phyloP scores from a whole-genome alignment of 2,888 invertebrate genomes.

The Embidobia sp. region DNA sequence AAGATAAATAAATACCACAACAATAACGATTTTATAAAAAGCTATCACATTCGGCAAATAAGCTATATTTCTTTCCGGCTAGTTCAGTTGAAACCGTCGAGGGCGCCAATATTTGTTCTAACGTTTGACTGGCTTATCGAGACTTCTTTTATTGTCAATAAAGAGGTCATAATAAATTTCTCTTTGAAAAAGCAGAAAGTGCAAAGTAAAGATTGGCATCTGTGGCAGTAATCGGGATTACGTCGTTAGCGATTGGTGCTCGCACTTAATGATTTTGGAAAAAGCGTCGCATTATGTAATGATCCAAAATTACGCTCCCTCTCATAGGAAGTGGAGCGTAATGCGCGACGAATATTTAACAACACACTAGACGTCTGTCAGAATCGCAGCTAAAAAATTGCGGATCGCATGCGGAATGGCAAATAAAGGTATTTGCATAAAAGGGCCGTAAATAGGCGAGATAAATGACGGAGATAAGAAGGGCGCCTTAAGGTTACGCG shows the following conservation, averaged over 20 bases:
- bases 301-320: constrained; percentile 47
- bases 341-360: constrained; percentile 61
- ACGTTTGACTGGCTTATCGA: constrained; percentile 8
- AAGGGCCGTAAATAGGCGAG: constrained; percentile 42
- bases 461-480: constrained; percentile 55
- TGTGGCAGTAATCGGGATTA: constrained; percentile 16
- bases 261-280: constrained; percentile 31
- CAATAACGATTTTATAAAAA: background rate
- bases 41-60: background rate
- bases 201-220: constrained; percentile 35
- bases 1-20: no score
- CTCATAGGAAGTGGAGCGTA: no score
- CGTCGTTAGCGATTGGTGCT: constrained; percentile 36
- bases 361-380: constrained; percentile 44
- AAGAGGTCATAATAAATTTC: constrained; percentile 32
- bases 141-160: constrained; percentile 44
- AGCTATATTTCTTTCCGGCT: background rate
- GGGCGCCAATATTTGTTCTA: constrained; percentile 12
- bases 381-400: constrained; percentile 39
- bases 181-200: constrained; percentile 9
- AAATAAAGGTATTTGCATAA: constrained; percentile 60
- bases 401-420: constrained; percentile 49
- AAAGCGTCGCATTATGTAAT: no score
- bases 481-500: constrained; percentile 28
- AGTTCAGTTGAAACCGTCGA: background rate